Base-by-base conservation (phyloP, 2,797 vertebrate genomes). In the Morus bassanus region DNA sequence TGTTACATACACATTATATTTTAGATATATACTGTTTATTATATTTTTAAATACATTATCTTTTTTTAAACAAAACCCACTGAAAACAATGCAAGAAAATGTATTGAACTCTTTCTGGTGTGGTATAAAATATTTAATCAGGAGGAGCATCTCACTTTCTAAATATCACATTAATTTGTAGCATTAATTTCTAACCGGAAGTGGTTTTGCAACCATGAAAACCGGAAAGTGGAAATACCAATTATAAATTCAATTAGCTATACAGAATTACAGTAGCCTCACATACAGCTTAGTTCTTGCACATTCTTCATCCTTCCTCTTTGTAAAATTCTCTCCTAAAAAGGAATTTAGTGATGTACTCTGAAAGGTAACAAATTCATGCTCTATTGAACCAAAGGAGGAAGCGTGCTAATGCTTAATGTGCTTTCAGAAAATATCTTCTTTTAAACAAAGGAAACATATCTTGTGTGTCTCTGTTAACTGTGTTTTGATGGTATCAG, bases 311-410 rank as follows among this genome's bases (percentile, higher is more conserved):
- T 75, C 24, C 43, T 90, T 91, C 65, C 79, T 85, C 64, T 92
- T 83, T 65, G 53, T 63, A 92, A 76, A 85, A 72, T 88, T 86
- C 41, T 94, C 76, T 92, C 85, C 88, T 69, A 86, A 92, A 96
- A 95, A 88, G 64, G 87, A 91, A 57, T 68, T 53, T 51, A 65
- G 30, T 46, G 35, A 19, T 25, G 13, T 59, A 27, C 31, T 90
- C 45, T 91, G 77, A 82, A 67, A 88, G 68, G 64, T 53, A 92
- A 68, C 60, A 67, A 74, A 91, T 91, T 95, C 70, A 61, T 79
- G 86, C 86, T 95, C 63, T 91, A 2, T 68, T 83, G 81, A 93
- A 89, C 64, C 56, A 46, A 85, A 93, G 68, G 72, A 95, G 81
- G 91, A 95, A 96, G 82, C 1, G 0, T 91, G 67, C 63, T 86